phyloP scores from a whole-genome alignment of 2,888 invertebrate genomes.

The Lasius platythorax region DNA sequence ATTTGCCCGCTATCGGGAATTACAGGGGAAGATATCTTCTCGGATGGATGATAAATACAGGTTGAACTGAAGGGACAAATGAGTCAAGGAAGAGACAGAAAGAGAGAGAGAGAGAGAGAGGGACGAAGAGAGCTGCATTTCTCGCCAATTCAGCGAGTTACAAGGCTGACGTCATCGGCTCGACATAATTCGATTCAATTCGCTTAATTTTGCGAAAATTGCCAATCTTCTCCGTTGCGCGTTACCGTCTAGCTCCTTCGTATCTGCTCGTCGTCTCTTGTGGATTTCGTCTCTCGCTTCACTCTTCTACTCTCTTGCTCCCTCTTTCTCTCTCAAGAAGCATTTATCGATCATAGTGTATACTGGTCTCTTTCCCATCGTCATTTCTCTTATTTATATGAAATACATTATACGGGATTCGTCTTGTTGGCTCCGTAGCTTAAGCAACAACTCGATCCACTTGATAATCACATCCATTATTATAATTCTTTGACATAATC shows the following conservation, averaged over 20 bases:
- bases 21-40: background rate
- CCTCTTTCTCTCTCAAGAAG: constrained; percentile 10
- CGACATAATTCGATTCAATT: constrained; percentile 84
- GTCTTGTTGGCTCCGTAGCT: background rate
- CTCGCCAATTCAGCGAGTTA: constrained; percentile 84
- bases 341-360: constrained; percentile 60
- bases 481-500: background rate
- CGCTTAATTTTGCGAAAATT: constrained; percentile 84
- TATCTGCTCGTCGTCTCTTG: constrained; percentile 61
- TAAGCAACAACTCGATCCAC: background rate
- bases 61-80: constrained; percentile 61
- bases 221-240: constrained; percentile 81
- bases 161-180: constrained; percentile 83
- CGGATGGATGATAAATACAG: constrained; percentile 12
- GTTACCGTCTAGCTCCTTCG: constrained; percentile 71
- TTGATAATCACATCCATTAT: constrained; percentile 1
- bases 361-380: constrained; percentile 14
- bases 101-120: background rate
- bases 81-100: constrained; percentile 48
- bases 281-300: constrained; percentile 38
- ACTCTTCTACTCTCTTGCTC: background rate
- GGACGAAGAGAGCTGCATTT: constrained; percentile 77
- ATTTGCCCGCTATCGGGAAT: constrained; percentile 26
- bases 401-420: constrained; percentile 33
- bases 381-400: background rate